These are phyloP conservation scores for Heliconius eleuchia DNA, from an alignment of 1,140 invertebrate genomes.

Conservation along the genomic window DNA sequence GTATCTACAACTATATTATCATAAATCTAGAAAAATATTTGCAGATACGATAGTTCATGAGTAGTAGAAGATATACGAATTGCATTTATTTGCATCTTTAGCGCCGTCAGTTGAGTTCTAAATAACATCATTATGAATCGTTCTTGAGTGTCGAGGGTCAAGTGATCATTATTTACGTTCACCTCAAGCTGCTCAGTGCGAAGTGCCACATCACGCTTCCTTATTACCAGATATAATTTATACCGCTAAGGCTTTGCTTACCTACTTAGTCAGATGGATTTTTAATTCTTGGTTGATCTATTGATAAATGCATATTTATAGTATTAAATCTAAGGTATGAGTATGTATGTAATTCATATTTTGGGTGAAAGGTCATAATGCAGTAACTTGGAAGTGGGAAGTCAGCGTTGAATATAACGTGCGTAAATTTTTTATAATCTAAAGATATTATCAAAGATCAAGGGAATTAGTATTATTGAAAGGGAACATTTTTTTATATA, in stretches of 20 bases:
- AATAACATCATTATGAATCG: neutral
- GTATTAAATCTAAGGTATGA: too few relatives aligned
- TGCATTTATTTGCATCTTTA: neutral
- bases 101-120: neutral
- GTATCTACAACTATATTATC: neutral
- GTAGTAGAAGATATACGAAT: neutral
- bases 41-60: neutral
- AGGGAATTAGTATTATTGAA: too few relatives aligned
- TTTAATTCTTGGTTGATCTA: too few relatives aligned
- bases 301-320: too few relatives aligned
- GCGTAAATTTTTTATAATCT: too few relatives aligned
- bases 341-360: too few relatives aligned
- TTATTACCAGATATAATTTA: neutral
- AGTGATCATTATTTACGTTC: neutral
- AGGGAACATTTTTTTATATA: too few relatives aligned
- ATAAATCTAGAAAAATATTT: neutral
- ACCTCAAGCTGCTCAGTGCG: neutral
- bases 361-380: too few relatives aligned
- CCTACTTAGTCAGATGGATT: neutral
- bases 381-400: too few relatives aligned
- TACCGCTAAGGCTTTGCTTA: neutral
- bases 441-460: too few relatives aligned
- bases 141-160: neutral
- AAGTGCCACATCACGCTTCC: neutral
- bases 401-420: too few relatives aligned